Conservation (phyloP, 2,888 invertebrate species). For the Hololepta plana region DNA sequence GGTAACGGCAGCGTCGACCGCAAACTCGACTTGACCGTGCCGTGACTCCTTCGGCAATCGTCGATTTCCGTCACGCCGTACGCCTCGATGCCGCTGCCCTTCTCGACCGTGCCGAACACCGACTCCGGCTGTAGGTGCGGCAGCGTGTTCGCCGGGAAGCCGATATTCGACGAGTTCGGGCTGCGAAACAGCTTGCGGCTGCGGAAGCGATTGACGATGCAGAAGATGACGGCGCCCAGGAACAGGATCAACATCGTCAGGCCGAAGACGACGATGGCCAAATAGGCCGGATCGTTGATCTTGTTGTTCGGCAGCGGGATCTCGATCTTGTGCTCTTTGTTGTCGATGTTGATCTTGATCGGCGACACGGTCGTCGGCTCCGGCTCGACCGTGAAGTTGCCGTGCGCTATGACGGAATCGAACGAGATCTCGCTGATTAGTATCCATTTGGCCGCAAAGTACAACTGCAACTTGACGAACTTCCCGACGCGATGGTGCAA, state of each 20-base stretch:
- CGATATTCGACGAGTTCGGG: slow-evolving; percentile 42
- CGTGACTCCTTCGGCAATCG: slow-evolving; percentile 35
- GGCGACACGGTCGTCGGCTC: slow-evolving; percentile 33
- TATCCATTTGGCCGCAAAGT: slow-evolving; percentile 73
- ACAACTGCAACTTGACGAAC: slow-evolving; percentile 59
- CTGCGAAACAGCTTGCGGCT: slow-evolving; percentile 58
- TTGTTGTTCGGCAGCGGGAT: slow-evolving; percentile 45
- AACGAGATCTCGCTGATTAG: slow-evolving; percentile 81
- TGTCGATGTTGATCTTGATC: slow-evolving; percentile 31
- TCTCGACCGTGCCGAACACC: slow-evolving; percentile 27
- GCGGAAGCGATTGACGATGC: slow-evolving; percentile 51
- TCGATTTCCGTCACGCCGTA: slow-evolving; percentile 41
- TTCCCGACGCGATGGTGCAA: slow-evolving; percentile 65
- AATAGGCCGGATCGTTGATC: slow-evolving; percentile 51
- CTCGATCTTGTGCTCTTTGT: slow-evolving; percentile 28
- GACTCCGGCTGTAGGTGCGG: slow-evolving; percentile 30
- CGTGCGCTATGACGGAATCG: slow-evolving; percentile 57
- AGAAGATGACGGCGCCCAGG: slow-evolving; percentile 50
- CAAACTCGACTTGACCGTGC: slow-evolving; percentile 29
- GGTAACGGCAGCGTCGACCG: slow-evolving; percentile 33
- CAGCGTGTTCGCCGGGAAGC: slow-evolving; percentile 26
- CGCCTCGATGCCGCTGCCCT: slow-evolving; percentile 33
- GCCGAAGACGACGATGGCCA: slow-evolving; percentile 64
- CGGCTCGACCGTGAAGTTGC: slow-evolving; percentile 54
- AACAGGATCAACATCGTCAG: slow-evolving; percentile 55